Percentiles rank a stretch among this genome's conserved stretches.
phyloP scores from a whole-genome alignment of 2,113 vertebrate species.

The Lanius collurio region DNA sequence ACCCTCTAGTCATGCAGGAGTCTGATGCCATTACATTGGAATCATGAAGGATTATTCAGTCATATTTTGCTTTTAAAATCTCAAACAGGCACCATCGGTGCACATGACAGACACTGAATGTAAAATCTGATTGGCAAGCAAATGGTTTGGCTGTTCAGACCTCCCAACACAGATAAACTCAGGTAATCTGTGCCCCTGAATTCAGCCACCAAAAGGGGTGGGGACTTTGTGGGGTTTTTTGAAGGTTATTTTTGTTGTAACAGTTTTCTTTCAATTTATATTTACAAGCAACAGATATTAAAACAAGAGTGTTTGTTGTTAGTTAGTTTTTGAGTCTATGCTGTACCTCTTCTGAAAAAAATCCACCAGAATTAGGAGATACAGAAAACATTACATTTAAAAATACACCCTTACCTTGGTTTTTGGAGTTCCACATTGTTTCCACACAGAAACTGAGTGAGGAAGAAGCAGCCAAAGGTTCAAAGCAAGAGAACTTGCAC shows the following conservation, averaged over 20 bases:
- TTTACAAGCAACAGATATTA: background rate
- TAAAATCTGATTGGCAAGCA: conserved; percentile 30
- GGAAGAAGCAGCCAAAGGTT: conserved; percentile 24
- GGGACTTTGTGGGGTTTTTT: background rate
- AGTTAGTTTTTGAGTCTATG: background rate
- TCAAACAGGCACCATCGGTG: background rate
- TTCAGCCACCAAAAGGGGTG: background rate
- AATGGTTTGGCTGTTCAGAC: background rate
- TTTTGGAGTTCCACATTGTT: conserved; percentile 25
- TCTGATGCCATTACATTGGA: background rate
- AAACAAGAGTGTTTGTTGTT: background rate
- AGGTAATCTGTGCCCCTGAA: background rate
- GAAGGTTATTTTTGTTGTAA: background rate
- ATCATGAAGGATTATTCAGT: background rate
- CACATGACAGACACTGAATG: background rate
- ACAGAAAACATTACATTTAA: background rate
- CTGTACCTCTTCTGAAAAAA: background rate
- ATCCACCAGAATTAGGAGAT: background rate
- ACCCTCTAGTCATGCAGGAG: background rate
- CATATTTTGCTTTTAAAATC: background rate
- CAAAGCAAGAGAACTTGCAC: background rate
- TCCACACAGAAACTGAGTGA: conserved; percentile 28
- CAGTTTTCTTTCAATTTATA: background rate
- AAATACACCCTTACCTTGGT: conserved; percentile 34
- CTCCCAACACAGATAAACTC: background rate